Base-by-base conservation (phyloP, 2,888 invertebrate genomes). In the Plebejus melissa region DNA sequence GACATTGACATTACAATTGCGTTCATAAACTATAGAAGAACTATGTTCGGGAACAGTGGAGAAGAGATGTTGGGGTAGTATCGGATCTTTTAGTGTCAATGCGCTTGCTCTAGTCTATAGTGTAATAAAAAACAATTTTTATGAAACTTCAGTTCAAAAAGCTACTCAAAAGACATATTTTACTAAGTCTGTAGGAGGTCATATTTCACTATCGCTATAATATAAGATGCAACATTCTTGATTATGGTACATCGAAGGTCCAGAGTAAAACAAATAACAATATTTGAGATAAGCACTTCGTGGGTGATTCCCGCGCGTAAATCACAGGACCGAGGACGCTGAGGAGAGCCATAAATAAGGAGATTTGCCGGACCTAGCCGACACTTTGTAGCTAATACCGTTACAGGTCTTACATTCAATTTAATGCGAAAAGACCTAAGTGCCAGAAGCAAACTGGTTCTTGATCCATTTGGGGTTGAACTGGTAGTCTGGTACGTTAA, bases 311-410 rank as follows among this genome's bases (percentile, higher is more conserved):
- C 82, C 81, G 82, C 81, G 83, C 82, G 88, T 89, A 90, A 90
- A 91, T 90, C 90, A 87, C 83, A 78, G 78, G 80, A 32, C 32
- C 0, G 32, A 32, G 32, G 32, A 4, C 6, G 72, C 82, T 82
- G 88, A 88, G 86, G 87, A 87, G 88, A 86, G 83, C 86, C 82
- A 91, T 91, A 91, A 91, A 91, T 91, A 89, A 90, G 87, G 76
- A 76, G 82, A 85, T 85, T 87, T 87, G 86, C 81, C 80, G 75
- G 7, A 50, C 36, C 57, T 22, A 41, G 41, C 70, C 70, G 70
- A 38, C 41, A 41, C 70, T 69, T 69, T 41, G 70, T 41, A 41
- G 41, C 22, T 22, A 71, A 71, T 46, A 46, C 71, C 28, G 46
- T 46, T 46, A 46, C 71, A 46, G 46, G 46, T 28, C 22, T 38